Conservation (phyloP, 1,140 invertebrate species). For the Melanaphis sacchari region DNA sequence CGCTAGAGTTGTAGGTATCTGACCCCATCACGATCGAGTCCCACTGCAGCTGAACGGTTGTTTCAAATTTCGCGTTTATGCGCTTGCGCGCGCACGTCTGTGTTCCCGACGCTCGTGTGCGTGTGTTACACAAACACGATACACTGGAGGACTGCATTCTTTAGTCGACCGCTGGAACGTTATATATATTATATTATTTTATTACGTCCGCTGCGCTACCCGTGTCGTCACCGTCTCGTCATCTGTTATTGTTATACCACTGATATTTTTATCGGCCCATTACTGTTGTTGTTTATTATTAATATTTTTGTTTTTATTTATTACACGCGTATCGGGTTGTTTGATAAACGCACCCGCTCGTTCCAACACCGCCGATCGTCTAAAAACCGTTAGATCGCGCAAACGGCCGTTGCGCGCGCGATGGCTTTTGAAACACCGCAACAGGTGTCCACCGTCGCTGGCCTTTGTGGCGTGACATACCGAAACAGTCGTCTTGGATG, state of each 20-base stretch:
- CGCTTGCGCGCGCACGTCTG: too few relatives aligned
- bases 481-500: not conserved
- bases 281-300: not conserved
- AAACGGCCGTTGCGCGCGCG: constrained; percentile 31
- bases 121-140: too few relatives aligned
- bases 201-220: not conserved
- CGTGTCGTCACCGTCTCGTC: constrained; percentile 6
- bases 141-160: not conserved
- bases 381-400: constrained; percentile 24
- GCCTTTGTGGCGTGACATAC: not conserved
- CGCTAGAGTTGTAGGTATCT: too few relatives aligned
- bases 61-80: too few relatives aligned
- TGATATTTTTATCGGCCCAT: not conserved
- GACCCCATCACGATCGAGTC: too few relatives aligned
- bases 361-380: not conserved
- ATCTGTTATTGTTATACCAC: not conserved
- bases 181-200: constrained; percentile 9
- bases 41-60: too few relatives aligned
- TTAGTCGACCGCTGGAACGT: not conserved
- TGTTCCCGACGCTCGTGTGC: too few relatives aligned
- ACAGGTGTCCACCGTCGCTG: not conserved
- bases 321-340: not conserved
- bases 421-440: constrained; percentile 22
- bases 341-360: not conserved
- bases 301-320: not conserved